phyloP scores from a whole-genome alignment of 2,888 invertebrate genomes.

The Cephus runcator region DNA sequence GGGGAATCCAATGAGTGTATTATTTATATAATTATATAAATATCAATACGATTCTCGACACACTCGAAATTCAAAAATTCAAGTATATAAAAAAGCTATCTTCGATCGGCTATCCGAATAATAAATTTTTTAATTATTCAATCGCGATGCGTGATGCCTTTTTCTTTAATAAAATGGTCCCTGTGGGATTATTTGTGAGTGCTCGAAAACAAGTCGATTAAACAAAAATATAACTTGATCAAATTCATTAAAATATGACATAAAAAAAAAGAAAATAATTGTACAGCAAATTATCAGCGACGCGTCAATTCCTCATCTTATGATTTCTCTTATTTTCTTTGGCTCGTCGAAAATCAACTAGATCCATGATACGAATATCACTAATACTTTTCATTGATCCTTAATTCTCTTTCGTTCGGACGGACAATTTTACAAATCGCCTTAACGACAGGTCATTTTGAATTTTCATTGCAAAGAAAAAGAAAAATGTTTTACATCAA shows the following conservation, averaged over 20 bases:
- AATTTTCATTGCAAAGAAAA: neutral
- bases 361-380: too few relatives aligned
- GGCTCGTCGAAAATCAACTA: neutral
- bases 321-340: neutral
- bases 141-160: constrained; percentile 9
- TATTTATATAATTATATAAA: neutral
- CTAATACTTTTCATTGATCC: neutral
- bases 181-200: constrained; percentile 43
- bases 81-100: constrained; percentile 26
- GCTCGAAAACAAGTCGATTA: neutral
- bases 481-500: neutral
- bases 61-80: neutral
- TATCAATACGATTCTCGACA: constrained; percentile 1
- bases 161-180: constrained; percentile 41
- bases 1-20: neutral
- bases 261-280: neutral
- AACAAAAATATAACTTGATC: neutral
- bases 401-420: neutral
- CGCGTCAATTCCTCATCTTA: neutral
- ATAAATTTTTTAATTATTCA: constrained; percentile 26
- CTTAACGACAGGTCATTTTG: neutral
- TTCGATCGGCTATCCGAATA: constrained; percentile 22
- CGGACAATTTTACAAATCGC: neutral
- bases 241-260: neutral
- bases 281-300: neutral